Base-by-base conservation (phyloP, 2,888 invertebrate species). In the Mythimna vitellina region DNA sequence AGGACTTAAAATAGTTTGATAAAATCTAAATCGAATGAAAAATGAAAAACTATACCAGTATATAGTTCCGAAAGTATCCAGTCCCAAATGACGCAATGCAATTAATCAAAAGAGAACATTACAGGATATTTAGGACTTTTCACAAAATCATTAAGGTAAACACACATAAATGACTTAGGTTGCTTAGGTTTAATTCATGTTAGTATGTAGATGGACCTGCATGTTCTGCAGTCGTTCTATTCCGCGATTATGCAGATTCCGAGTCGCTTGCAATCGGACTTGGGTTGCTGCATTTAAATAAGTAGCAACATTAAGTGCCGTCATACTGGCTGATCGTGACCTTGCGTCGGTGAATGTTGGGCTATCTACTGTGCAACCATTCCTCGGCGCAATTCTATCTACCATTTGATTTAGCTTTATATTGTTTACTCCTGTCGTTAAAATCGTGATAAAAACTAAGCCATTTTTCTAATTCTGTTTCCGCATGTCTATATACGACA, bases 291-390 rank as follows among this genome's bases (percentile, higher is more conserved):
- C 86, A 88, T 90, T 90, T 86, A 86, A 89, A 89, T 89, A 80
- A 88, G 90, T 86, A 85, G 86, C 83, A 77, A 83, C 74, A 82
- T 86, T 86, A 86, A 74, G 80, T 84, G 80, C 77, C 84, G 82
- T 87, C 87, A 88, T 82, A 88, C 80, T 81, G 87, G 71, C 85
- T 90, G 92, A 80, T 92, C 90, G 89, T 94, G 93, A 94, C 94
- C 94, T 95, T 94, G 89, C 67, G 65, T 63, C 22, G 32, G 84
- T 86, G 83, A 86, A 83, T 80, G 86, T 86, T 78, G 81, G 73
- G 57, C 61, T 81, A 73, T 74, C 80, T 75, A 81, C 70, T 73
- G 46, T 76, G 78, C 78, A 83, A 81, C 78, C 80, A 78, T 83
- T 77, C 75, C 82, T 84, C 82, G 81, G 78, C 86, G 86, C 86